Percentiles rank a stretch among this genome's conserved stretches.
Evolutionary conservation across 2,888 invertebrate genomes (phyloP).

Genomic region (Baccha elongata): DNA sequence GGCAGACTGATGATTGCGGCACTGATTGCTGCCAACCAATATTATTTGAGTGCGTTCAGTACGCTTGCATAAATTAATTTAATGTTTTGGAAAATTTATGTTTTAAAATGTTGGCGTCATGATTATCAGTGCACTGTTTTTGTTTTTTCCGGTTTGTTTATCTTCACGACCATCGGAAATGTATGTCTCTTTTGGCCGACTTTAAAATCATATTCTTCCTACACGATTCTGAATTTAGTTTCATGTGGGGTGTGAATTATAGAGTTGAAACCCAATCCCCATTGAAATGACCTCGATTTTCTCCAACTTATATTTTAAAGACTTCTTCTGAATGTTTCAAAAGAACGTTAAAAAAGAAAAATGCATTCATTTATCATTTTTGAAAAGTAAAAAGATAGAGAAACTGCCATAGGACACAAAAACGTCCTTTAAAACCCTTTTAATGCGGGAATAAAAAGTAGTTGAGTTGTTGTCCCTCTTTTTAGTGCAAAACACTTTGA

Average conservation of each 20-base stretch:
- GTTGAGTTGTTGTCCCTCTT: constrained; percentile 20
- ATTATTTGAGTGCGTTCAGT: constrained; percentile 31
- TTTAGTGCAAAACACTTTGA: constrained; percentile 11
- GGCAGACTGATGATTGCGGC: constrained; percentile 29
- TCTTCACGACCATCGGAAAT: neutral
- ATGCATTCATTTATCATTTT: constrained; percentile 34
- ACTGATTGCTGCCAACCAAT: constrained; percentile 3
- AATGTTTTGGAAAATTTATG: constrained; percentile 69
- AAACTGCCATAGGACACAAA: neutral
- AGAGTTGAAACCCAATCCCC: neutral
- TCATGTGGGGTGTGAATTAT: constrained; percentile 4
- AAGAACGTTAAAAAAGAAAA: constrained; percentile 23
- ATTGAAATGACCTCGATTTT: neutral
- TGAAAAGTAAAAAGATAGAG: neutral
- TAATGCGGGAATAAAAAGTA: constrained; percentile 12
- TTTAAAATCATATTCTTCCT: constrained; percentile 1
- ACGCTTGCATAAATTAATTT: constrained; percentile 63
- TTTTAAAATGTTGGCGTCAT: constrained; percentile 58
- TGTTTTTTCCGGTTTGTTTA: neutral
- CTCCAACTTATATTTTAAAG: constrained; percentile 6
- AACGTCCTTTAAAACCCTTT: neutral
- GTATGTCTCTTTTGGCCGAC: neutral
- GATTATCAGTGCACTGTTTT: constrained; percentile 16
- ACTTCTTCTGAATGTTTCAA: constrained; percentile 17
- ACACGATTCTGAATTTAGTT: neutral